These are phyloP conservation scores for Scaptomyza graminum DNA, from an alignment of 1,140 invertebrate genomes.

Conservation along the genomic window DNA sequence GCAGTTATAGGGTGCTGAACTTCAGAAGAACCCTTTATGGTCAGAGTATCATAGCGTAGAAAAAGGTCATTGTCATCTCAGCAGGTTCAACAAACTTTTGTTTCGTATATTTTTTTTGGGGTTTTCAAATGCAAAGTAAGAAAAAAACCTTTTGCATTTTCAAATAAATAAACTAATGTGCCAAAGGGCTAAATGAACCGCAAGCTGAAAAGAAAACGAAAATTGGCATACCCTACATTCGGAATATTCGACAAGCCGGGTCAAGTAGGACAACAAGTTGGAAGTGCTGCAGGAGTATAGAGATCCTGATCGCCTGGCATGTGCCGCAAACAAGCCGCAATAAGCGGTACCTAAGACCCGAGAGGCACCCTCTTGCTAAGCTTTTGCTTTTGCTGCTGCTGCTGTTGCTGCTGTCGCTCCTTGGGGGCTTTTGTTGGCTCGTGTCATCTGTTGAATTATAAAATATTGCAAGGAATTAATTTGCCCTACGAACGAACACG, in stretches of 20 bases:
- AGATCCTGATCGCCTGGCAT: constrained; percentile 59
- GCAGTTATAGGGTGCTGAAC: constrained; percentile 69
- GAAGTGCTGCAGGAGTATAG: constrained; percentile 9
- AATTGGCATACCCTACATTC: constrained; percentile 7
- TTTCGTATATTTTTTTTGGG: not conserved
- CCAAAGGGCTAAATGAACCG: constrained; percentile 45
- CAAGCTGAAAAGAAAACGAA: constrained; percentile 18
- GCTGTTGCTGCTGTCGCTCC: not conserved
- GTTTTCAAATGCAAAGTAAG: constrained; percentile 38
- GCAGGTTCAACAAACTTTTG: constrained; percentile 73
- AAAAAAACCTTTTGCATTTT: constrained; percentile 64
- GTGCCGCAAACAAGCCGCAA: constrained; percentile 74
- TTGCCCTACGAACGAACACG: constrained; percentile 56
- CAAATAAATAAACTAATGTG: constrained; percentile 76
- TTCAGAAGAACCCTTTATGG: constrained; percentile 13
- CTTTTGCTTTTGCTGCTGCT: constrained; percentile 23
- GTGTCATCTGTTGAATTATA: constrained; percentile 83
- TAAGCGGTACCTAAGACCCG: constrained; percentile 39
- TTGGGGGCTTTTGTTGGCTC: constrained; percentile 56
- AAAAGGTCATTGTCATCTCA: constrained; percentile 71
- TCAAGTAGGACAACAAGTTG: not conserved
- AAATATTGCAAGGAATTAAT: constrained; percentile 83
- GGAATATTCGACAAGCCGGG: no score
- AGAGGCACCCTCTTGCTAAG: constrained; percentile 26
- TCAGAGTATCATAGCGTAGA: constrained; percentile 55